These are phyloP conservation scores for Zaprionus nigranus DNA, from an alignment of 1,140 invertebrate genomes.

Conservation along the genomic window DNA sequence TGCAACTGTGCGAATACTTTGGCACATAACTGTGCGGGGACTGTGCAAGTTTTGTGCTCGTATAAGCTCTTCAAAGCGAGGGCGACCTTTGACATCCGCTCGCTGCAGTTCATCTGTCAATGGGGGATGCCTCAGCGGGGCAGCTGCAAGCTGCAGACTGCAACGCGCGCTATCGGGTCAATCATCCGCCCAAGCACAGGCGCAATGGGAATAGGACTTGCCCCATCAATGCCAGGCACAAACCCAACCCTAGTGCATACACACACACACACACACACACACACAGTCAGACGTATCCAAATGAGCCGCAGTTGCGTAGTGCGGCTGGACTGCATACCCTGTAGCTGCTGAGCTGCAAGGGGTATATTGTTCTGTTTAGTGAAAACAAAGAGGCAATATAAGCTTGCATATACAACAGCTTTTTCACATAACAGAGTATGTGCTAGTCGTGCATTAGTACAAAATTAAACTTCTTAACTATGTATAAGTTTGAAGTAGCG, in stretches of 20 bases:
- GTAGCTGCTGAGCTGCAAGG: background rate
- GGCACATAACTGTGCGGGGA: slow-evolving; percentile 2
- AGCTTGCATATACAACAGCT: too few species aligned
- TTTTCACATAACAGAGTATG: background rate
- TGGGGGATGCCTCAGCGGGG: background rate
- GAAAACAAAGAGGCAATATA: background rate
- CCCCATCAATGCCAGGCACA: background rate
- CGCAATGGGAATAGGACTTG: slow-evolving; percentile 21
- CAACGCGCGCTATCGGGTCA: slow-evolving; percentile 23
- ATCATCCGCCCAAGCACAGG: slow-evolving; percentile 5
- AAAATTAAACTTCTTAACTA: background rate
- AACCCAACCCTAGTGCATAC: slow-evolving; percentile 9
- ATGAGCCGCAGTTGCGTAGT: slow-evolving; percentile 13
- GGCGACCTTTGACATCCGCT: background rate
- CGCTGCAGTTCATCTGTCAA: slow-evolving; percentile 1
- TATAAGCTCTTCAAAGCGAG: background rate
- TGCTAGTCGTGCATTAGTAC: background rate
- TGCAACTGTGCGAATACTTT: slow-evolving; percentile 12
- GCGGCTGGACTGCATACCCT: slow-evolving; percentile 10
- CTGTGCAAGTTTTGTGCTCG: background rate
- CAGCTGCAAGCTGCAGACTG: slow-evolving; percentile 10
- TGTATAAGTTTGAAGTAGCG: background rate
- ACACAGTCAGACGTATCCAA: slow-evolving; percentile 2
- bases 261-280: background rate
- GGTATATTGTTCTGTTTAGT: too few species aligned